A percentile compares a stretch with the other conserved stretches of the same genome.
phyloP scores from a whole-genome alignment of 2,113 vertebrate genomes.

The Cyrtonyx montezumae region DNA sequence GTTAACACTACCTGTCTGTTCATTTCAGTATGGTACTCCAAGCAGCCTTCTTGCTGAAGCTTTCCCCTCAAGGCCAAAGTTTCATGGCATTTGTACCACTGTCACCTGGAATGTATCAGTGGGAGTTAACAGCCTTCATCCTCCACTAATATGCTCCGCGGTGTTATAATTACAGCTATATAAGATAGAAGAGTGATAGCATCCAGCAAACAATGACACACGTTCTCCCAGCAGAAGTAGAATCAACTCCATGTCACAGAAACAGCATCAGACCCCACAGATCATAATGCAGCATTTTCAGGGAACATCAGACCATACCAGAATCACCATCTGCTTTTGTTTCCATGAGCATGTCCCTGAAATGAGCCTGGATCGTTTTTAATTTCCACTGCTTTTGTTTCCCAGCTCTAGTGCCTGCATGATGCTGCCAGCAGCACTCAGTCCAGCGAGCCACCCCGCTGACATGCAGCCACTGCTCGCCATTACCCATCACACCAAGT shows the following conservation, averaged over 20 bases:
- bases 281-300: neutral
- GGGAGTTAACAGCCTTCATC: conserved; percentile 6
- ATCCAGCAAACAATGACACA: no score
- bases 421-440: neutral
- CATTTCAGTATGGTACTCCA: neutral
- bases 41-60: neutral
- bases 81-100: neutral
- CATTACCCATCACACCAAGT: neutral
- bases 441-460: neutral
- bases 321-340: neutral
- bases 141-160: neutral
- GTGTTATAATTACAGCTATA: neutral
- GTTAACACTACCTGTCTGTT: neutral
- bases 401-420: neutral
- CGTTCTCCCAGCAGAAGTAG: neutral
- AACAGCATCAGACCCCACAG: neutral
- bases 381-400: neutral
- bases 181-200: neutral
- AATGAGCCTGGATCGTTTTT: neutral
- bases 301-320: neutral
- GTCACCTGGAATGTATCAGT: neutral
- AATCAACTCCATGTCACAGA: neutral
- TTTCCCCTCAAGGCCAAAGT: neutral
- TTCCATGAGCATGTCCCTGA: neutral
- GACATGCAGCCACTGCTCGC: neutral